phyloP scores from a whole-genome alignment of 2,113 vertebrate genomes.

The Puntigrus tetrazona region DNA sequence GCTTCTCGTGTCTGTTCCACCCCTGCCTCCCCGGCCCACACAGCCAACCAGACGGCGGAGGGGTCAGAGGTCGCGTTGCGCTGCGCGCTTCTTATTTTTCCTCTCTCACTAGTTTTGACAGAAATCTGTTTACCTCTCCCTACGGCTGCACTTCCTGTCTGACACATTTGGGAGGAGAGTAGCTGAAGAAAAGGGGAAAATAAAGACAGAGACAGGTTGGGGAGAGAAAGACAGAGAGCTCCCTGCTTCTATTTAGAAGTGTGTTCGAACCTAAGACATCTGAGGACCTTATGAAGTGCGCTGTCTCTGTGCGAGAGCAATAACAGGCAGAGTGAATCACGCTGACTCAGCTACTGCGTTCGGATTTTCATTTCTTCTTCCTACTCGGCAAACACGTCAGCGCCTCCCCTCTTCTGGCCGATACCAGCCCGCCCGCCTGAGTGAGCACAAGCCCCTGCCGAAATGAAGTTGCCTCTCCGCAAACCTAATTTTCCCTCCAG shows the following conservation, averaged over 20 bases:
- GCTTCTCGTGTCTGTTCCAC: not conserved
- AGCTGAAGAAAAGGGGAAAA: not conserved
- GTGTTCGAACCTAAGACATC: conserved; percentile 42
- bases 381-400: conserved; percentile 73
- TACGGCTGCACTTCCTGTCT: conserved; percentile 31
- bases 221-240: conserved; percentile 17
- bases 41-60: conserved; percentile 31
- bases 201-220: conserved; percentile 24
- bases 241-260: conserved; percentile 30
- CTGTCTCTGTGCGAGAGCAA: conserved; percentile 77
- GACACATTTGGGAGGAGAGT: conserved; percentile 16
- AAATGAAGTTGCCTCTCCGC: conserved; percentile 92
- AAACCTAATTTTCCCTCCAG: conserved; percentile 84
- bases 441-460: conserved; percentile 76
- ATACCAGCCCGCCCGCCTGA: conserved; percentile 68
- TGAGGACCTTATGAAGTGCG: conserved; percentile 66
- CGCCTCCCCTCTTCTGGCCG: conserved; percentile 42
- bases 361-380: conserved; percentile 81
- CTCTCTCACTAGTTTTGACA: conserved; percentile 70
- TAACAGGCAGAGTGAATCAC: conserved; percentile 64
- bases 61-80: not conserved
- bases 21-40: conserved; percentile 24
- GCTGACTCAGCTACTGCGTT: conserved; percentile 85
- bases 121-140: conserved; percentile 64
- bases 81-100: conserved; percentile 49